Conservation (phyloP, 2,888 invertebrate genomes). For the Neria commutata region DNA sequence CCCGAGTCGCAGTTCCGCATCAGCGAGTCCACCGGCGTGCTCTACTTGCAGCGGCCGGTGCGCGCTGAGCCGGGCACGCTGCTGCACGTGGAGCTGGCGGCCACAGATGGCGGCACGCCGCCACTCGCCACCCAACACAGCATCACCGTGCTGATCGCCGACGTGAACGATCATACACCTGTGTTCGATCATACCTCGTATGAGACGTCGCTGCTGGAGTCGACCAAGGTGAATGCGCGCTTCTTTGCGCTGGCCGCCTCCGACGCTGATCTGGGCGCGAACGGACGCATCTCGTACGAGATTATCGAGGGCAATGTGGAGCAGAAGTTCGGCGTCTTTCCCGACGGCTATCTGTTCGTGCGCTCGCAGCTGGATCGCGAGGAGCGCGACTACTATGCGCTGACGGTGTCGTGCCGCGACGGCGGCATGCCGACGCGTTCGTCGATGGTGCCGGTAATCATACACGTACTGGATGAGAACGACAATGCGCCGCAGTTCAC, state of each 20-base stretch:
- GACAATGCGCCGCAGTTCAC: constrained; percentile 94
- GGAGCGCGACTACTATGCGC: constrained; percentile 86
- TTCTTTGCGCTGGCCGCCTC: constrained; percentile 90
- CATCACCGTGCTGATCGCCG: constrained; percentile 76
- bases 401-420: constrained; percentile 84
- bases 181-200: constrained; percentile 91
- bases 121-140: constrained; percentile 77
- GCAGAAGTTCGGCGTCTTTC: constrained; percentile 90
- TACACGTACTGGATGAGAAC: constrained; percentile 95
- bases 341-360: constrained; percentile 91
- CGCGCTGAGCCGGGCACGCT: constrained; percentile 74
- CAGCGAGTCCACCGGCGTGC: constrained; percentile 84
- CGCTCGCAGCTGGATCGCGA: constrained; percentile 87
- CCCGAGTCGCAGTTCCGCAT: constrained; percentile 83
- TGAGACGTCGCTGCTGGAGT: constrained; percentile 89
- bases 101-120: constrained; percentile 82
- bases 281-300: constrained; percentile 79
- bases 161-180: constrained; percentile 95
- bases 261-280: constrained; percentile 84
- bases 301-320: constrained; percentile 87
- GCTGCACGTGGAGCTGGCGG: constrained; percentile 78
- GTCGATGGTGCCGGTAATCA: constrained; percentile 87
- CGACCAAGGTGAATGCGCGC: constrained; percentile 86
- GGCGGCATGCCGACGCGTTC: constrained; percentile 77
- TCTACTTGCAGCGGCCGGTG: constrained; percentile 83